Conservation (phyloP, 2,888 invertebrate genomes). For the Tromatobia lineatoria region DNA sequence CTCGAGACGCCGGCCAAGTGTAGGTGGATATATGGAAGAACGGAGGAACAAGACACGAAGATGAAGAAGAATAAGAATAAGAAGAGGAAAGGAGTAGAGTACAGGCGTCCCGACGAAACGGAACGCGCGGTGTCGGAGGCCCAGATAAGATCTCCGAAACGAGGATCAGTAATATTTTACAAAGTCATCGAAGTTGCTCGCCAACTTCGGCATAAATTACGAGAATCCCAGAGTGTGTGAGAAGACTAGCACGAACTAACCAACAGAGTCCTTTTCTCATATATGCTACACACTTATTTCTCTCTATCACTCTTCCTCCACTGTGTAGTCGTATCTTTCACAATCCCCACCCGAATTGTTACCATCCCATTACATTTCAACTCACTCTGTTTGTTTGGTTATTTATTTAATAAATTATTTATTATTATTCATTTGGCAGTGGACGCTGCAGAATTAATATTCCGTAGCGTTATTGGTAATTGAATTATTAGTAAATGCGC, state of each 20-base stretch:
- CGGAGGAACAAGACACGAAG: conserved; percentile 50
- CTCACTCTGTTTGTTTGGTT: no score
- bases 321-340: conserved; percentile 12
- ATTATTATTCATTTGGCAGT: no score
- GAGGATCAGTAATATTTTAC: conserved; percentile 83
- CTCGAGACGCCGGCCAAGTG: conserved; percentile 65
- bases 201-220: conserved; percentile 84
- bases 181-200: conserved; percentile 84
- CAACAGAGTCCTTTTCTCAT: conserved; percentile 61
- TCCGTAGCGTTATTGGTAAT: no score
- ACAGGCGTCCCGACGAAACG: conserved; percentile 77
- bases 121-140: conserved; percentile 75
- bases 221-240: conserved; percentile 58
- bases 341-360: conserved; percentile 3
- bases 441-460: no score
- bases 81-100: conserved; percentile 68
- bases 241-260: conserved; percentile 42
- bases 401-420: no score
- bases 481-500: no score
- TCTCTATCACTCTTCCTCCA: neutral
- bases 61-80: conserved; percentile 56
- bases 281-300: conserved; percentile 22
- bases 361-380: no score
- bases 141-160: conserved; percentile 82
- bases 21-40: conserved; percentile 58